Conservation (phyloP, 2,113 vertebrate species). For the Pongo pygmaeus region DNA sequence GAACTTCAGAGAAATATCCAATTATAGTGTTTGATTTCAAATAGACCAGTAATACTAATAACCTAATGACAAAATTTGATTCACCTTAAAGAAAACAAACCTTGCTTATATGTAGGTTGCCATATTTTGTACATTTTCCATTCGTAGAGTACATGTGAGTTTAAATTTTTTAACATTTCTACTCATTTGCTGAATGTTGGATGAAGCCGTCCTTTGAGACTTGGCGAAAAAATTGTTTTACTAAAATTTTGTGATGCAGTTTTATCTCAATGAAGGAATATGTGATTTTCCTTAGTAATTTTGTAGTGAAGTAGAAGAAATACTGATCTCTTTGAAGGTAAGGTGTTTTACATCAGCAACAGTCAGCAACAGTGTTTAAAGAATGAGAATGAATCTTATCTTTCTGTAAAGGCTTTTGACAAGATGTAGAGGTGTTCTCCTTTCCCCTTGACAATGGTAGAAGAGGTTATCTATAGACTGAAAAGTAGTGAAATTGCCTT, state of each 20-base stretch:
- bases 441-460: neutral
- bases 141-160: neutral
- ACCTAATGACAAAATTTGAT: neutral
- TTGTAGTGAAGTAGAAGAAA: neutral
- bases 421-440: neutral
- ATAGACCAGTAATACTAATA: neutral
- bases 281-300: neutral
- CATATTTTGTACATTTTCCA: neutral
- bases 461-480: neutral
- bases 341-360: neutral
- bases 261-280: neutral
- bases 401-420: neutral
- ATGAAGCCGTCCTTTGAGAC: neutral
- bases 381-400: neutral
- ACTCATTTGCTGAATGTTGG: neutral
- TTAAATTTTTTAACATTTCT: neutral
- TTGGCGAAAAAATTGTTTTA: neutral
- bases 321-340: neutral
- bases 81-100: neutral
- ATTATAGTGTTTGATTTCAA: neutral
- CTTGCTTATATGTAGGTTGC: accelerated
- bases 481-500: neutral
- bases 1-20: neutral
- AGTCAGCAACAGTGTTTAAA: neutral
- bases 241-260: neutral